These are phyloP conservation scores for Rhingia campestris DNA, from an alignment of 2,888 invertebrate genomes.

Conservation along the genomic window DNA sequence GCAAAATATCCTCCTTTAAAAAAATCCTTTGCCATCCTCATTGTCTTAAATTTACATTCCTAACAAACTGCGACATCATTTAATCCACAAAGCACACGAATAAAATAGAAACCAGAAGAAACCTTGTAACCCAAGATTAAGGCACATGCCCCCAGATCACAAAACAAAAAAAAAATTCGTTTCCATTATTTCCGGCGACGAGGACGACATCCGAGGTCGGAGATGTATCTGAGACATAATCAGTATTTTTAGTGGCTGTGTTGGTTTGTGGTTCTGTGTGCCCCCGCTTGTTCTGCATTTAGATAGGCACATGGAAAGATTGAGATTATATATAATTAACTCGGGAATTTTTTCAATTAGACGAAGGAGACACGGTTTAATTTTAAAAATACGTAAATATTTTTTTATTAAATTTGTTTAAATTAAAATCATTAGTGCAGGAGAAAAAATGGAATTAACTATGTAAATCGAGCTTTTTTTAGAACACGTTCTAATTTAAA, in stretches of 20 bases:
- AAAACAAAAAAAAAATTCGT: no score
- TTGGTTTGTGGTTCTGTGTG: neutral
- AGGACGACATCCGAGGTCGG: neutral
- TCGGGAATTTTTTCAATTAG: no score
- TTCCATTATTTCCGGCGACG: no score
- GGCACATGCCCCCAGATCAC: neutral
- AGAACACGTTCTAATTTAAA: neutral
- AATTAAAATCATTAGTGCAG: no score
- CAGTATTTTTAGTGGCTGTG: neutral
- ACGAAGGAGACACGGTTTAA: no score
- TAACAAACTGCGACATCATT: slow-evolving; percentile 36
- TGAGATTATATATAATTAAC: no score
- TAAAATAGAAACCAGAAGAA: neutral
- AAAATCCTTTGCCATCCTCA: neutral
- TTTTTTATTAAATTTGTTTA: slow-evolving; percentile 23
- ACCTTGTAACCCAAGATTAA: slow-evolving; percentile 38
- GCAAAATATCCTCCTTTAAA: no score
- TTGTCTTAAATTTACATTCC: slow-evolving; percentile 12
- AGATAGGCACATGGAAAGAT: no score
- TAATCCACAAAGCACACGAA: neutral
- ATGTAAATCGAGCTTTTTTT: slow-evolving; percentile 21
- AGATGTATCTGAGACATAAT: slow-evolving; percentile 14
- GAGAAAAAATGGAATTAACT: slow-evolving; percentile 28
- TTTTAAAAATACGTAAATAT: no score
- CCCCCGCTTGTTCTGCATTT: no score